Evolutionary conservation across 2,888 invertebrate genomes (phyloP).

Genomic region (Chrysotoxum bicinctum): DNA sequence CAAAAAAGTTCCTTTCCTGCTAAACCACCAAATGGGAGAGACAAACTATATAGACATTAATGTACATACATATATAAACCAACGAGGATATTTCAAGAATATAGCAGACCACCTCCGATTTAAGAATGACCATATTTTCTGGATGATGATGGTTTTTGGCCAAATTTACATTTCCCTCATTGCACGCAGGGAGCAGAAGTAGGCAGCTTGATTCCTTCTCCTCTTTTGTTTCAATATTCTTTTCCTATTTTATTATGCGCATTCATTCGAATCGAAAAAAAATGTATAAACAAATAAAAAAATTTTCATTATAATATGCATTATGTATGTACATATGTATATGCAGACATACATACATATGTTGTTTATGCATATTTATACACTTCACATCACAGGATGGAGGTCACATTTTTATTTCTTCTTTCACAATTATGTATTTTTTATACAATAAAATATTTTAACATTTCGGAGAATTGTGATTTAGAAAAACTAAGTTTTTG

Average conservation of each 20-base stretch:
- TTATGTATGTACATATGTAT: not conserved
- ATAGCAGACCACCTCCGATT: not conserved
- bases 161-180: constrained; percentile 22
- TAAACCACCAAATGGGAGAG: not conserved
- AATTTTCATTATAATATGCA: not conserved
- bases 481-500: too few relatives aligned
- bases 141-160: constrained; percentile 3
- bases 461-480: too few relatives aligned
- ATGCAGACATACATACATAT: too few relatives aligned
- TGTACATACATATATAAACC: not conserved
- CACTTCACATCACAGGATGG: too few relatives aligned
- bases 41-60: not conserved
- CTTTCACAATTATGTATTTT: too few relatives aligned
- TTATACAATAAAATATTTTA: too few relatives aligned
- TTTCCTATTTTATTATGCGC: constrained; percentile 56
- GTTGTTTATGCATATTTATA: too few relatives aligned
- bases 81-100: constrained; percentile 6
- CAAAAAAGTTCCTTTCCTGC: not conserved
- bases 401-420: too few relatives aligned
- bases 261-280: constrained; percentile 56
- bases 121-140: constrained; percentile 22
- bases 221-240: constrained; percentile 23
- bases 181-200: not conserved
- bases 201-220: not conserved
- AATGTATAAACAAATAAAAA: not conserved